Evolutionary conservation across 2,888 invertebrate genomes (phyloP).

Genomic region (Phyto melanocephala): DNA sequence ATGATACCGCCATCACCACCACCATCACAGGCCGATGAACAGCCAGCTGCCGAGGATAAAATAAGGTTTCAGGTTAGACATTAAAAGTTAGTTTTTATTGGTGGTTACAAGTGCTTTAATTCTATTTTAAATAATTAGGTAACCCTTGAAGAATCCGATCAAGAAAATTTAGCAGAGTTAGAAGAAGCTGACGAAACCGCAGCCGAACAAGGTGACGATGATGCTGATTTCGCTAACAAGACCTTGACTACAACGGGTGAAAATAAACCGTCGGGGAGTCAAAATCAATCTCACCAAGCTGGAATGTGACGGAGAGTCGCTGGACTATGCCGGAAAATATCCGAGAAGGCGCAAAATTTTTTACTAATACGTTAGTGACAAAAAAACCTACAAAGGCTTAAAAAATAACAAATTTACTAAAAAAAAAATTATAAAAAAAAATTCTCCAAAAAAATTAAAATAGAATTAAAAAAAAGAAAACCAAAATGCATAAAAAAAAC

Average conservation of each 20-base stretch:
- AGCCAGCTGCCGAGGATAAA: slow-evolving; percentile 82
- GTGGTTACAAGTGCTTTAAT: neutral
- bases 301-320: slow-evolving; percentile 96
- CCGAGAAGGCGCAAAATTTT: slow-evolving; percentile 93
- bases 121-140: slow-evolving; percentile 80
- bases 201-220: slow-evolving; percentile 60
- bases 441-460: slow-evolving; percentile 43
- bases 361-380: slow-evolving; percentile 88
- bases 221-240: slow-evolving; percentile 55
- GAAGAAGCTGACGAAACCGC: slow-evolving; percentile 81
- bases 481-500: slow-evolving; percentile 22
- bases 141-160: slow-evolving; percentile 87
- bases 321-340: slow-evolving; percentile 93
- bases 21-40: slow-evolving; percentile 81
- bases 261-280: slow-evolving; percentile 79
- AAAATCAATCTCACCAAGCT: slow-evolving; percentile 81
- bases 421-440: slow-evolving; percentile 63
- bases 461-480: slow-evolving; percentile 44
- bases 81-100: slow-evolving; percentile 65
- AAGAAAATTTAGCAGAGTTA: slow-evolving; percentile 82
- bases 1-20: slow-evolving; percentile 97
- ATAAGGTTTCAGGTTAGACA: slow-evolving; percentile 84
- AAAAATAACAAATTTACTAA: slow-evolving; percentile 61
- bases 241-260: slow-evolving; percentile 64
- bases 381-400: slow-evolving; percentile 63